phyloP scores from a whole-genome alignment of 1,140 invertebrate genomes.

The Paralvinella palmiformis region DNA sequence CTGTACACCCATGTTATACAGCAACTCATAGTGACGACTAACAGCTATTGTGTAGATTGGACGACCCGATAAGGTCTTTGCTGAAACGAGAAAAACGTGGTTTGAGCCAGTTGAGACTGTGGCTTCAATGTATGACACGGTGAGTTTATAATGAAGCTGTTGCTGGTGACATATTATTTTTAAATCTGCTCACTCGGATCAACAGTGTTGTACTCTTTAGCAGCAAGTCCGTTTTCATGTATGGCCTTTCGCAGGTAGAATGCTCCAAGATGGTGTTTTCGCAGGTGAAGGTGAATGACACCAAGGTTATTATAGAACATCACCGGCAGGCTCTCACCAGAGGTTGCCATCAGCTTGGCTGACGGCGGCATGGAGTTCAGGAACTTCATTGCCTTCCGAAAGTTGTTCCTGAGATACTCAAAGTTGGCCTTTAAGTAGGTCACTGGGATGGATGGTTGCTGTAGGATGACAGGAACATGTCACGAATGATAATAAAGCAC shows the following conservation, averaged over 20 bases:
- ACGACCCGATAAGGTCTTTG: constrained; percentile 50
- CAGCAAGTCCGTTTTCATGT: constrained; percentile 66
- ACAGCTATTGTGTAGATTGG: constrained; percentile 57
- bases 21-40: constrained; percentile 67
- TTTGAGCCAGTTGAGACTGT: too few species aligned
- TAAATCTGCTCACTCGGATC: neutral
- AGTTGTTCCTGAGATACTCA: constrained; percentile 65
- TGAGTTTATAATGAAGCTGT: too few species aligned
- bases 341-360: neutral
- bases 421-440: constrained; percentile 59
- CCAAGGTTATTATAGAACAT: constrained; percentile 86
- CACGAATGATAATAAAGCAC: too few species aligned
- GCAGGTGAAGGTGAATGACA: constrained; percentile 76
- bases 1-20: constrained; percentile 86
- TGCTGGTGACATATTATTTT: neutral
- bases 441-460: neutral
- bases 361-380: constrained; percentile 57
- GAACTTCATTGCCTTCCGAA: constrained; percentile 62
- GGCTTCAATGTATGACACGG: too few species aligned
- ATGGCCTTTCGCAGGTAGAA: constrained; percentile 80
- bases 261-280: constrained; percentile 77
- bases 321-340: constrained; percentile 50
- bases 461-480: too few species aligned
- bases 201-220: constrained; percentile 42
- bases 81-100: constrained; percentile 39